These are phyloP conservation scores for Calycopis cecrops DNA, from an alignment of 1,140 invertebrate species.

Conservation along the genomic window DNA sequence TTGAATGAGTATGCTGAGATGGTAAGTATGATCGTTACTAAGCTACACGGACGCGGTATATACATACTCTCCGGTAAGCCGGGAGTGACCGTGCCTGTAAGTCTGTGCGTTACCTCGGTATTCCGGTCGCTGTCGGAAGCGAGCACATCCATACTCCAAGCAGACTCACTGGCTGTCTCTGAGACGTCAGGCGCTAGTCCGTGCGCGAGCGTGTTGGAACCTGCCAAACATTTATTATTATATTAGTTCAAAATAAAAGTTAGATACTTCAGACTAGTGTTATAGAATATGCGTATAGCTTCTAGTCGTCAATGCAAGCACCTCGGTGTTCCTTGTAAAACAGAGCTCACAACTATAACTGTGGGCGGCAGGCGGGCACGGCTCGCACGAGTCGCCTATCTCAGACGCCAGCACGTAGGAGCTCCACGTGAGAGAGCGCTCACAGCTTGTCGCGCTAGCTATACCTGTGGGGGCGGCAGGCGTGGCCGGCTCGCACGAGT, in stretches of 20 bases:
- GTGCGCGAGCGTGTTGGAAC: constrained; percentile 31
- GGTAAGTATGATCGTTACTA: too few species aligned
- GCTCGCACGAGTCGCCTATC: too few species aligned
- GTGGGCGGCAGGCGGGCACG: too few species aligned
- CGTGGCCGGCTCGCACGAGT: constrained; percentile 77
- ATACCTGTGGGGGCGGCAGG: constrained; percentile 41
- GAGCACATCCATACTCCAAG: constrained; percentile 97
- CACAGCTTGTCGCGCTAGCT: background rate
- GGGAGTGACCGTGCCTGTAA: too few species aligned
- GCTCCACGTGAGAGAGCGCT: background rate
- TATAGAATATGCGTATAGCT: too few species aligned
- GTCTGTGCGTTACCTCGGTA: constrained; percentile 78
- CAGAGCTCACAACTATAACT: too few species aligned
- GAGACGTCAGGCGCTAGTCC: constrained; percentile 80
- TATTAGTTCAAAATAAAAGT: background rate
- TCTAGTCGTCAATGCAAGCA: too few species aligned
- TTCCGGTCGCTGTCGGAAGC: constrained; percentile 95
- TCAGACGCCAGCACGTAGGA: too few species aligned
- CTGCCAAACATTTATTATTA: constrained; percentile 14
- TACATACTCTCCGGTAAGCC: too few species aligned
- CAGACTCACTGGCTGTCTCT: constrained; percentile 93
- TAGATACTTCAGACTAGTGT: background rate
- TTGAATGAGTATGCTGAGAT: too few species aligned
- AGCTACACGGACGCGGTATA: too few species aligned
- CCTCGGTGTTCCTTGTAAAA: too few species aligned